A percentile compares a stretch with the other conserved stretches of the same genome.
These are phyloP conservation scores for Morinoia aosen DNA, from an alignment of 2,888 invertebrate genomes.

Conservation along the genomic window DNA sequence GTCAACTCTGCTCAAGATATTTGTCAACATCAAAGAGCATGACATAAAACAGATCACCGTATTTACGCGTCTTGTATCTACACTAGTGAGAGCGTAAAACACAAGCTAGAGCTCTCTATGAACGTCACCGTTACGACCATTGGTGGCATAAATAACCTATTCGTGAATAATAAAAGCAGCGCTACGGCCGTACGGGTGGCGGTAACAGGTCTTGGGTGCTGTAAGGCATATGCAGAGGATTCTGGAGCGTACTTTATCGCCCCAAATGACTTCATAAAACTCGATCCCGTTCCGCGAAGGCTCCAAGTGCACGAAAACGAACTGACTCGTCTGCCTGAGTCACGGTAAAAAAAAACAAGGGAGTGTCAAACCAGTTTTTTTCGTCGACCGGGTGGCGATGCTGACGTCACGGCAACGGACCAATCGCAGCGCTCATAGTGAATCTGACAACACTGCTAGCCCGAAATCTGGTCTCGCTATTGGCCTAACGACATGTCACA, in stretches of 20 bases:
- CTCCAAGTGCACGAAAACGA: background rate
- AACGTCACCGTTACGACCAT: background rate
- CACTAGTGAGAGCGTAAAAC: background rate
- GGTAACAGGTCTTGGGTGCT: constrained; percentile 22
- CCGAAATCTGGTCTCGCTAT: too few relatives aligned
- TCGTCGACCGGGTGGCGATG: too few relatives aligned
- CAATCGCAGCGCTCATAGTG: too few relatives aligned
- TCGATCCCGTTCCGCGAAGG: background rate
- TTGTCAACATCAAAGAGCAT: background rate
- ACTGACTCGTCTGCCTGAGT: background rate
- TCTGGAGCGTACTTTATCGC: background rate
- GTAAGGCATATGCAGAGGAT: constrained; percentile 14
- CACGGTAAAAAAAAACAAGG: too few relatives aligned
- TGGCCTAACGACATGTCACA: too few relatives aligned
- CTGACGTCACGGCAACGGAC: too few relatives aligned
- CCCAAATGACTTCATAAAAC: constrained; percentile 25
- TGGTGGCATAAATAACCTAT: constrained; percentile 14
- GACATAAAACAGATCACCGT: background rate
- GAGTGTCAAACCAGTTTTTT: too few relatives aligned
- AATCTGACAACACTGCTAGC: too few relatives aligned
- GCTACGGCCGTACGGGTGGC: background rate
- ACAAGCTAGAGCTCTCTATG: background rate
- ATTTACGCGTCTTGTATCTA: background rate
- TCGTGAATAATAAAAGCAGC: background rate
- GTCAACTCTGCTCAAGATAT: background rate